A percentile compares a stretch with the other conserved stretches of the same genome.
Conservation (phyloP, 2,113 vertebrate species). For the Pelobates fuscus region DNA sequence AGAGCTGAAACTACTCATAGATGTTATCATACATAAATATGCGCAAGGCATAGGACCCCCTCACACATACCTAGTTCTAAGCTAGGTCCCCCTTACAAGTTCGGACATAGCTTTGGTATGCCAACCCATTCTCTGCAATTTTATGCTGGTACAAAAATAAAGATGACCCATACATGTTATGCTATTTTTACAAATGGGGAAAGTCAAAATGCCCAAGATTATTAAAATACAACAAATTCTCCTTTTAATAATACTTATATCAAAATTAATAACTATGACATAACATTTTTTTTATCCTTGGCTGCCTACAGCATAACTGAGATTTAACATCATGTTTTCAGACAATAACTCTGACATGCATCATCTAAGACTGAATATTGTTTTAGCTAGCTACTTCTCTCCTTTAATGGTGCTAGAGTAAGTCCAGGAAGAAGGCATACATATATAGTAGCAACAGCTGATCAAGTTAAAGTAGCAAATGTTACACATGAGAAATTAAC, state of each 20-base stretch:
- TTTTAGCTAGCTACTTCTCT: background rate
- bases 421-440: background rate
- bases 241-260: no score
- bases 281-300: no score
- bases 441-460: constrained; percentile 25
- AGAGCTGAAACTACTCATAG: no score
- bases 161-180: background rate
- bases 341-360: background rate
- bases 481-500: constrained; percentile 15
- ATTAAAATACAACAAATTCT: background rate
- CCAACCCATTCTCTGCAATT: background rate
- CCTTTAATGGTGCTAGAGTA: background rate
- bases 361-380: no score
- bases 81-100: background rate
- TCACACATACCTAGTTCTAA: no score
- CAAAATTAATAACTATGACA: no score
- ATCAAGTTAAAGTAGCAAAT: constrained; percentile 6
- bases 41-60: no score
- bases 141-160: no score
- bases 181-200: background rate
- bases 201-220: background rate
- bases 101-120: background rate
- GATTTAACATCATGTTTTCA: background rate
- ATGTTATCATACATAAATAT: no score
- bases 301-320: background rate